phyloP scores from a whole-genome alignment of 2,888 invertebrate species.

The Hypena proboscidalis region DNA sequence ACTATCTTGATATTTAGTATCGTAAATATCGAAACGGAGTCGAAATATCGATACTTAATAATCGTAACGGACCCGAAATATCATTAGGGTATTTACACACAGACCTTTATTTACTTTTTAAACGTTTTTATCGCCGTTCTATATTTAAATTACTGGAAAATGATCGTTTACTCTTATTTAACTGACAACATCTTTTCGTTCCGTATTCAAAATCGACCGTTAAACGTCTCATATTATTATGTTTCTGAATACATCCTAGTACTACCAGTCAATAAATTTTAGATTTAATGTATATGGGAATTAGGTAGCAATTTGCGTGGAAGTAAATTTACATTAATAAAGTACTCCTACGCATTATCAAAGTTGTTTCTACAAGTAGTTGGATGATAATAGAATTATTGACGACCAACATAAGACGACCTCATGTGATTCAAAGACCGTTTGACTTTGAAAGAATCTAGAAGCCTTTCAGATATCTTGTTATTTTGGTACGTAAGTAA shows the following conservation, averaged over 20 bases:
- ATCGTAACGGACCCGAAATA: background rate
- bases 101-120: constrained; percentile 9
- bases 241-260: constrained; percentile 22
- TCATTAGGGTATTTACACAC: constrained; percentile 8
- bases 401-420: constrained; percentile 22
- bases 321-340: constrained; percentile 23
- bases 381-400: constrained; percentile 38
- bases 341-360: constrained; percentile 38
- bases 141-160: constrained; percentile 16
- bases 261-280: background rate
- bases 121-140: constrained; percentile 11
- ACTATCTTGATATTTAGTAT: background rate
- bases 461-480: background rate
- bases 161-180: constrained; percentile 17
- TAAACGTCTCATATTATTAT: constrained; percentile 18
- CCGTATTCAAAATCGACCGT: constrained; percentile 31
- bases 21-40: background rate
- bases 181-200: constrained; percentile 18
- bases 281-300: fast-evolving
- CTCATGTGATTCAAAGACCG: background rate
- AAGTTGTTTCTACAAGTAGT: constrained; percentile 38
- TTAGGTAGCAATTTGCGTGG: constrained; percentile 16
- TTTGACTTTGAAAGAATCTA: background rate
- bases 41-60: background rate
- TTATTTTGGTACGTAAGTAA: constrained; percentile 8